phyloP scores from a whole-genome alignment of 2,888 invertebrate genomes.

The Myopa testacea region DNA sequence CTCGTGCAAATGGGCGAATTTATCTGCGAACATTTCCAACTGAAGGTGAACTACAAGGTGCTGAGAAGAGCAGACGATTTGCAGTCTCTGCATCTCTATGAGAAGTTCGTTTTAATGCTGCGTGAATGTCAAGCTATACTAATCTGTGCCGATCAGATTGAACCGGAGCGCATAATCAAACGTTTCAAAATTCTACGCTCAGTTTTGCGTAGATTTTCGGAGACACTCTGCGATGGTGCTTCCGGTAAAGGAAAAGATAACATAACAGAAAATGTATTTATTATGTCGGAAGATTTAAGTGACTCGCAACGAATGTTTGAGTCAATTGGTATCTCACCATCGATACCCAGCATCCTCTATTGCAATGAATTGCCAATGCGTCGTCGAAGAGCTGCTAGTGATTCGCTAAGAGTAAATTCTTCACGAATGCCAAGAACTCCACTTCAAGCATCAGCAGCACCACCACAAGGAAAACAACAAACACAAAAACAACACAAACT shows the following conservation, averaged over 20 bases:
- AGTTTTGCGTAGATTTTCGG: constrained; percentile 58
- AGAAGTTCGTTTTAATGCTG: constrained; percentile 59
- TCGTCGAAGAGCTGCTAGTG: constrained; percentile 43
- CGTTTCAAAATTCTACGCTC: constrained; percentile 65
- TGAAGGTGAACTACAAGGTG: constrained; percentile 54
- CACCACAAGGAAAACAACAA: background rate
- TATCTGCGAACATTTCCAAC: constrained; percentile 60
- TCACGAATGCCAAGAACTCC: constrained; percentile 46
- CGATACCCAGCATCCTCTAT: constrained; percentile 59
- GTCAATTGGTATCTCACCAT: constrained; percentile 54
- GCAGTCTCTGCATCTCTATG: constrained; percentile 51
- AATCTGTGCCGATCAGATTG: constrained; percentile 61
- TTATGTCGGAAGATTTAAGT: constrained; percentile 50
- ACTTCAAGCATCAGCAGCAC: background rate
- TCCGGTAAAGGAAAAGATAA: constrained; percentile 5
- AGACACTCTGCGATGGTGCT: constrained; percentile 45
- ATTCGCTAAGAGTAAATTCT: constrained; percentile 51
- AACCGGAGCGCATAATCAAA: constrained; percentile 59
- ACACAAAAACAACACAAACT: background rate
- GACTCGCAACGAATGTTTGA: constrained; percentile 53
- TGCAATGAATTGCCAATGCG: constrained; percentile 48
- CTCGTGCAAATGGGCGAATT: constrained; percentile 58
- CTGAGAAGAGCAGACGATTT: constrained; percentile 46
- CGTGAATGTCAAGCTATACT: constrained; percentile 64
- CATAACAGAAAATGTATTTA: constrained; percentile 40